Evolutionary conservation across 1,140 invertebrate genomes (phyloP), one percentile per base, ranked within the genome.

Genomic region (Neocloeon triangulifer): DNA sequence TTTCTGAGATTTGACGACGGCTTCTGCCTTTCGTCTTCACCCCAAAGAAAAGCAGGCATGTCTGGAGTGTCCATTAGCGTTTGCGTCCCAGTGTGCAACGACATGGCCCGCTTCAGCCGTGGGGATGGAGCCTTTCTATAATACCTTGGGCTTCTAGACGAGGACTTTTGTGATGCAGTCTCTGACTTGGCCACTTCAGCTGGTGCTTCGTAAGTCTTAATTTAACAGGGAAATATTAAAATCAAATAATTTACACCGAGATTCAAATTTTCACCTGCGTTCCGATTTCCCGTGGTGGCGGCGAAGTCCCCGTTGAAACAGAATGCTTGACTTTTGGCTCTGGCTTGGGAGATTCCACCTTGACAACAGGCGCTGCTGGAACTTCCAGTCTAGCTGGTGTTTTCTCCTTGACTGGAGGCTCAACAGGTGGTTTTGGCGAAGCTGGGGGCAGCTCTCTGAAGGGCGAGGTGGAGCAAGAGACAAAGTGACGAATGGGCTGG

Each of bases 261-360:
- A n/a, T n/a, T n/a, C n/a, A n/a, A n/a, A n/a, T n/a, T n/a, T n/a
- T n/a, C n/a, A n/a, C 79, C 64, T 84, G 80, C 17, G 79, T 84
- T 17, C 78, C 77, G 42, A 79, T 79, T 48, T 61, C 77, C 53
- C 84, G 79, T 5, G 79, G 79, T 21, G 77, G 75, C 30, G 79
- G 79, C 13, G 79, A 84, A 14, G 79, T 84, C 35, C 76, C 77
- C 22, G 64, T 75, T 21, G 66, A 66, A n/a, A 37, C 43, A 14
- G 45, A 34, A 12, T 15, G 4, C n/a, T 13, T 19, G 5, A 5
- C n/a, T 13, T 31, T 18, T 8, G 4, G 15, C 21, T 8, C 4
- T 4, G 19, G 13, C 30, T 31, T 15, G 13, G 26, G 26, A 27
- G 9, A 16, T 27, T 16, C 17, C 17, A 16, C 26, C 13, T 27